Base-by-base conservation (phyloP, 1,140 invertebrate genomes). In the Brachionus rubens region DNA sequence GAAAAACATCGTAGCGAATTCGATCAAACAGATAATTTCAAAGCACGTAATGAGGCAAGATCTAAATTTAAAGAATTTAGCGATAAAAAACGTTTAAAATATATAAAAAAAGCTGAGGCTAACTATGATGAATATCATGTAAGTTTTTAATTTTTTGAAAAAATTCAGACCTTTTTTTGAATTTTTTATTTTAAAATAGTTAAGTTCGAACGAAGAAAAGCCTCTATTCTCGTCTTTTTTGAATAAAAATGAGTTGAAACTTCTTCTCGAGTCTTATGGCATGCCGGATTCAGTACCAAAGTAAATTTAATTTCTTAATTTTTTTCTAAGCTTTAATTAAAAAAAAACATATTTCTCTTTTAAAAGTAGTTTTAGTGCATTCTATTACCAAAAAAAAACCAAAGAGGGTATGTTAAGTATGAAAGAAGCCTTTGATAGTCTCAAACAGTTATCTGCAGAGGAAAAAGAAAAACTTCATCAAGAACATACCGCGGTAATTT, bases 81-180 rank as follows among this genome's bases (percentile, higher is more conserved):
- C 28, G 59, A 65, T 24, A 65, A 65, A 65, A 65, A 65, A 65
- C 41, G 30, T 6, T 24, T 65, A 2, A 65, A 65, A 46, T 65
- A 46, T 26, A 43, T 65, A 1, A 65, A 65, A 65, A 65, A 65
- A 65, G 59, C 59, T 24, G 59, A 65, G 14, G 1, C 1, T 3
- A 65, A 65, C 26, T 65, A 65, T 26, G 59, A 65, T 28, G 59
- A 65, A 1, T 43, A 65, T 65, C 43, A 65, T 65, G 59, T 65
- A 41, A 65, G 10, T 21, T 43, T 10, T 16, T 33, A 36, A n/a
- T 52, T 52, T 9, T 24, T 54, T 54, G 26, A 54, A 56, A 3
- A 33, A n/a, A 56, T n/a, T 4, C 7, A 24, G 7, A 21, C n/a
- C n/a, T n/a, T n/a, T n/a, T n/a, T n/a, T n/a, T n/a, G n/a, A 21